A percentile compares a stretch with the other conserved stretches of the same genome.
Evolutionary conservation across 2,888 invertebrate genomes (phyloP).

Genomic region (Plusia festucae): DNA sequence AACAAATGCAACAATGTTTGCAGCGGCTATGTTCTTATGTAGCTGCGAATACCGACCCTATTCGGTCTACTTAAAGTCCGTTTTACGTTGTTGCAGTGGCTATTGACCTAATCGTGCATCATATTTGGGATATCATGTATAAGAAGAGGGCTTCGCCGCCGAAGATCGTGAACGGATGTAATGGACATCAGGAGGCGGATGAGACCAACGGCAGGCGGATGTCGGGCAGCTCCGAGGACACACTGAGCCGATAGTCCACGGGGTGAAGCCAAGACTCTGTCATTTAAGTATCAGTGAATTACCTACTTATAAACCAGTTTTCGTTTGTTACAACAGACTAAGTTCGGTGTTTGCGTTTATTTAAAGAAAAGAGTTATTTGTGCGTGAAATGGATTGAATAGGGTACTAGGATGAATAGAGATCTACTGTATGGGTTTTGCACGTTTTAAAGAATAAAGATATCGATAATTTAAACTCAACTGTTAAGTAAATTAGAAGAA

Average conservation of each 20-base stretch:
- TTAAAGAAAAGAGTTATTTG: no score
- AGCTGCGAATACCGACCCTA: conserved; percentile 74
- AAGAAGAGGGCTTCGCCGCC: conserved; percentile 77
- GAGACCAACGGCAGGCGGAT: conserved; percentile 74
- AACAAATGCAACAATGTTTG: conserved; percentile 66
- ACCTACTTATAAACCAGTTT: not conserved
- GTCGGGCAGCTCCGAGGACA: conserved; percentile 87
- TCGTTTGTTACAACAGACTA: not conserved
- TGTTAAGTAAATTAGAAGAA: no score
- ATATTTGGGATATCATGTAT: conserved; percentile 98
- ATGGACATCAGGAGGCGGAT: conserved; percentile 78
- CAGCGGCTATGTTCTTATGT: conserved; percentile 89
- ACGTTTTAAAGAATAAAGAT: no score
- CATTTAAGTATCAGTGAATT: conserved; percentile 25
- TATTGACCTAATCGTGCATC: conserved; percentile 99
- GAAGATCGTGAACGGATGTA: conserved; percentile 77
- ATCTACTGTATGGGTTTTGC: no score
- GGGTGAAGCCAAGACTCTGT: conserved; percentile 46
- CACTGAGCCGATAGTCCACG: conserved; percentile 85
- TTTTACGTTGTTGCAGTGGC: conserved; percentile 96
- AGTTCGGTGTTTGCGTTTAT: no score
- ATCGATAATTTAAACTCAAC: no score
- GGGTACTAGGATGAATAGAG: no score
- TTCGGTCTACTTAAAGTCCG: conserved; percentile 53
- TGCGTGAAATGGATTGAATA: no score